Evolutionary conservation across 2,113 vertebrate genomes (phyloP), one percentile per base, ranked within the genome.

Genomic region (Aldabrachelys gigantea): DNA sequence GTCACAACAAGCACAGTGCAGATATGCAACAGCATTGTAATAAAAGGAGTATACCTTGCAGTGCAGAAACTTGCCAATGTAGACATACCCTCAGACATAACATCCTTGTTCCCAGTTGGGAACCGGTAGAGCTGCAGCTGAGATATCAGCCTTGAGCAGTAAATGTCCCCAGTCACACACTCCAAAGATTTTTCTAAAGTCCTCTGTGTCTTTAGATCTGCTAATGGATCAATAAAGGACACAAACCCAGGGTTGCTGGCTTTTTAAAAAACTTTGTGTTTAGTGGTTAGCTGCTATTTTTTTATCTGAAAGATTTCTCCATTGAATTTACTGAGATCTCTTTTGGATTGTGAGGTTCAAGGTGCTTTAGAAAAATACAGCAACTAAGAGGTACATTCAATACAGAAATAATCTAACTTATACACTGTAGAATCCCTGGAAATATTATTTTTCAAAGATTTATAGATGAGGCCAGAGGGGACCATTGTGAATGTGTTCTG

Each of bases 401-500:
- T 65, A 35, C 31, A 65, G 59, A 65, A 65, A 65, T 65, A 65
- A 65, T 65, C 31, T 65, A 65, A 65, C 2, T 35, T 65, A 4
- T 65, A 31, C 62, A 35, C 62, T 65, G 31, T 35, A 14, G 62
- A 65, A 65, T 65, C 14, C 31, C 31, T 65, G 62, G 14, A 65
- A 35, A 65, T 65, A 65, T 16, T 62, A 31, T 65, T 65, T 65
- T 65, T 35, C 69, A 62, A 5, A 62, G 29, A 62, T 62, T 62
- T 22, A 75, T 41, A 24, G n/a, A 75, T 75, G 22, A 41, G 72
- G 22, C 19, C 1, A 29, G 21, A 80, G 22, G 62, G 29, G 22
- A 1, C 5, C 4, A 8, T 80, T 78, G 9, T 59, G 62, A 38
- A 81, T 10, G 10, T 38, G 0, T 35, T 1, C 4, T 78, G 31